Evolutionary conservation across 2,797 vertebrate genomes (phyloP).

Genomic region (Urocyon cinereoargenteus): DNA sequence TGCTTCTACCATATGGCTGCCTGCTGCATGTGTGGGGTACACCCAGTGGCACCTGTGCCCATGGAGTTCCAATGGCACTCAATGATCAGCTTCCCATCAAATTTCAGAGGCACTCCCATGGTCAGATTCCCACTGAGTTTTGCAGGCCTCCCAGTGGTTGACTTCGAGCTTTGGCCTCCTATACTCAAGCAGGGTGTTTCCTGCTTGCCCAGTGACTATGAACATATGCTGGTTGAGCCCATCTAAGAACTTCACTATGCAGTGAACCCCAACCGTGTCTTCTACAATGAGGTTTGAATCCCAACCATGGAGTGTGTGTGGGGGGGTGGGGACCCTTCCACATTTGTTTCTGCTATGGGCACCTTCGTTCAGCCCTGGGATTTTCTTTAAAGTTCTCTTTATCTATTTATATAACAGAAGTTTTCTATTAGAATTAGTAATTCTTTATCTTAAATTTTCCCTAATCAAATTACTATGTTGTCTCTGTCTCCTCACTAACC

Average conservation of each 20-base stretch:
- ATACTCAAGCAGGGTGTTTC: neutral
- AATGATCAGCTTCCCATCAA: neutral
- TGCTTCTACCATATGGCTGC: neutral
- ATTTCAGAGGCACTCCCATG: neutral
- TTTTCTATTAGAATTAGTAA: constrained; percentile 27
- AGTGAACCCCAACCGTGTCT: neutral
- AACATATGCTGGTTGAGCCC: neutral
- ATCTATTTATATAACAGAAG: neutral
- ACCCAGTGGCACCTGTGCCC: neutral
- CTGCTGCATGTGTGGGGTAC: neutral
- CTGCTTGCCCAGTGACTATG: neutral
- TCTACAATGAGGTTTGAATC: neutral
- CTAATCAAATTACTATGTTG: neutral
- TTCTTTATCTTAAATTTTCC: constrained; percentile 10
- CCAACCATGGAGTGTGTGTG: neutral
- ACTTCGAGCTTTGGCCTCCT: neutral
- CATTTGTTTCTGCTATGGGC: neutral
- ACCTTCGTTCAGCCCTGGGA: neutral
- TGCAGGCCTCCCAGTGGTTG: neutral
- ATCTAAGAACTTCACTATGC: neutral
- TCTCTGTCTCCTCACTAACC: neutral
- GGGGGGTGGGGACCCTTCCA: neutral
- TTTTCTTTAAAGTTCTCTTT: neutral
- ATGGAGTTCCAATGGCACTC: neutral
- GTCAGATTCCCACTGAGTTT: neutral